Base-by-base conservation (phyloP, 2,797 vertebrate genomes). In the Calcarius lapponicus region DNA sequence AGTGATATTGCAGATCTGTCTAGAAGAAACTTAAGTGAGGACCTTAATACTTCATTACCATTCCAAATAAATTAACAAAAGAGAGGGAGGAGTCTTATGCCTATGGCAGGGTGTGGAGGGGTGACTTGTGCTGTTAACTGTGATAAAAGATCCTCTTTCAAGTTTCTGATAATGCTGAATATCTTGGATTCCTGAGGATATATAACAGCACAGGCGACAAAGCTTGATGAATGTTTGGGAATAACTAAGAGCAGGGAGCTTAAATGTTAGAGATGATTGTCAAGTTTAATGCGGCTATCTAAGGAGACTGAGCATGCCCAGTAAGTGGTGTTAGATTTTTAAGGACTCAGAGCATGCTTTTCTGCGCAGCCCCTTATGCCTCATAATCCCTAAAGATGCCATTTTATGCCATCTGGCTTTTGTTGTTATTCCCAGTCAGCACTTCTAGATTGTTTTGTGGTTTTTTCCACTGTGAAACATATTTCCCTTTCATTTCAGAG, bases 361-460 rank as follows among this genome's bases (percentile, higher is more conserved):
- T 94, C 69, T 95, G 86, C 72, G 58, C 47, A 96, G 96, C 88
- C 96, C 95, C 93, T 96, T 97, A 96, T 95, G 96, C 96, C 96
- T 97, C 96, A 97, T 97, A 98, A 98, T 97, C 96, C 95, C 95
- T 97, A 96, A 97, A 97, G 96, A 98, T 96, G 96, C 96, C 97
- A 97, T 97, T 98, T 97, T 98, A 96, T 96, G 94, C 98, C 98
- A 98, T 98, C 97, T 98, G 97, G 97, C 96, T 97, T 97, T 97
- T 96, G 97, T 97, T 97, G 93, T 97, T 97, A 93, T 95, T 97
- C 95, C 96, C 97, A 97, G 96, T 98, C 97, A 97, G 97, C 96
- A 97, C 95, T 97, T 98, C 96, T 96, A 97, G 94, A 97, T 97
- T 97, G 87, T 90, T 91, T 91, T 56, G 32, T 53, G 34, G 3